phyloP scores from a whole-genome alignment of 2,888 invertebrate species.

The Agrypnus murinus region DNA sequence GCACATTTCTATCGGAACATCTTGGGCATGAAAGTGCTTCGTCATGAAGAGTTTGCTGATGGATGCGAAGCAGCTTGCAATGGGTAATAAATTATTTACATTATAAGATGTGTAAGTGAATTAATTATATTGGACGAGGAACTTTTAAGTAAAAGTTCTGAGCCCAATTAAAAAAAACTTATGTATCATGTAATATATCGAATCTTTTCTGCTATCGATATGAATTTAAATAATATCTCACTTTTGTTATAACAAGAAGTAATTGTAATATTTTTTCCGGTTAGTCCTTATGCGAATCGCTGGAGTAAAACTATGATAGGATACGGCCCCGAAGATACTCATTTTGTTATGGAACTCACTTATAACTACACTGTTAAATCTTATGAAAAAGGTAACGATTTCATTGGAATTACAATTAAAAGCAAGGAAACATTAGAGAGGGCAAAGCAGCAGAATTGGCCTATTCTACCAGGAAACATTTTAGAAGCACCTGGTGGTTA shows the following conservation, averaged over 20 bases:
- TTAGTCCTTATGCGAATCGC: constrained; percentile 95
- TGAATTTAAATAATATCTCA: constrained; percentile 35
- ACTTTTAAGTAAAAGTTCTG: too few relatives aligned
- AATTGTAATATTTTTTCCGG: not conserved
- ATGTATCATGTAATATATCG: too few relatives aligned
- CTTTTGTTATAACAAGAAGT: not conserved
- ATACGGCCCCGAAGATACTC: constrained; percentile 94
- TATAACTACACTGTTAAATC: constrained; percentile 96
- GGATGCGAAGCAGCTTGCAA: constrained; percentile 98
- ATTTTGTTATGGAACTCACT: constrained; percentile 97
- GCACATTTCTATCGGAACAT: constrained; percentile 92
- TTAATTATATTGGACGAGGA: too few relatives aligned
- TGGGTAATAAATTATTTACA: constrained; percentile 78
- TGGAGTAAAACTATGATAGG: constrained; percentile 99
- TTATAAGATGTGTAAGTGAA: too few relatives aligned
- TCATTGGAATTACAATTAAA: constrained; percentile 87
- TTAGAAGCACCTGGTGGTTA: constrained; percentile 95
- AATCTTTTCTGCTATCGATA: too few relatives aligned
- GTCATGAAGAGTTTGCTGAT: constrained; percentile 98
- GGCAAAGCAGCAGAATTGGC: constrained; percentile 84
- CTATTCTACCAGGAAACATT: constrained; percentile 77
- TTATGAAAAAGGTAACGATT: constrained; percentile 95
- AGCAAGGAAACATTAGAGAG: constrained; percentile 85
- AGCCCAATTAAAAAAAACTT: too few relatives aligned
- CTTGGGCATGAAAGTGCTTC: constrained; percentile 95